Evolutionary conservation across 2,797 vertebrate genomes (phyloP), one percentile per base, ranked within the genome.

Genomic region (Diceros bicornis): DNA sequence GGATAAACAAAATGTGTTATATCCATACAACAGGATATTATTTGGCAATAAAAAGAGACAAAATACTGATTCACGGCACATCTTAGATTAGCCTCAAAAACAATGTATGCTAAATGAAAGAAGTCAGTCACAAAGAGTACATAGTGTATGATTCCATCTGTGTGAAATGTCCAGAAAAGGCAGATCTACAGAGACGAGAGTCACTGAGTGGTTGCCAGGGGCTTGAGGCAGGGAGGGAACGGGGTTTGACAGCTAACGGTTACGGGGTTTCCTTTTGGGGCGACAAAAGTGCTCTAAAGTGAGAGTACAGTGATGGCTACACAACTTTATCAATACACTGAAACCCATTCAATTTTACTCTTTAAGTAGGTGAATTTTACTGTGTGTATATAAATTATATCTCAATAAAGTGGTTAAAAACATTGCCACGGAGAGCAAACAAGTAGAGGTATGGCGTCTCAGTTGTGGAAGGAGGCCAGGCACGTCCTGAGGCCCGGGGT

Each of bases 401-500:
- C 61, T 79, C n/a, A 27, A 34, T 25, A 21, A 55, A 27, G 25
- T 5, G 59, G 23, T 66, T 82, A 41, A 78, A 47, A 66, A 21
- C 20, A 50, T 44, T 27, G 14, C 6, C 6, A 37, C 0, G 11
- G n/a, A 50, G 11, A 75, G 32, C 61, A 79, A 37, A 59, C 4
- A 25, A 20, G 61, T 25, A 20, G 17, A 64, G 29, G 41, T 27
- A 7, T 3, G 16, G 20, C 34, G 10, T 4, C 32, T 16, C 75
- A 4, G 13, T 4, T 6, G 21, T 6, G 29, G 66, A 69, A 10
- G 61, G 34, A 29, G 17, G 7, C 6, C 34, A 20, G 12, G 25
- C n/a, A 4, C 7, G 18, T 12, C 2, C 59, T 0, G 0, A 72
- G 34, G n/a, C 10, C 59, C 2, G 0, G n/a, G 2, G 0, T 0